A percentile compares a stretch with the other conserved stretches of the same genome.
Conservation (phyloP, 2,888 invertebrate genomes). For the Chloroclystis v-ata region DNA sequence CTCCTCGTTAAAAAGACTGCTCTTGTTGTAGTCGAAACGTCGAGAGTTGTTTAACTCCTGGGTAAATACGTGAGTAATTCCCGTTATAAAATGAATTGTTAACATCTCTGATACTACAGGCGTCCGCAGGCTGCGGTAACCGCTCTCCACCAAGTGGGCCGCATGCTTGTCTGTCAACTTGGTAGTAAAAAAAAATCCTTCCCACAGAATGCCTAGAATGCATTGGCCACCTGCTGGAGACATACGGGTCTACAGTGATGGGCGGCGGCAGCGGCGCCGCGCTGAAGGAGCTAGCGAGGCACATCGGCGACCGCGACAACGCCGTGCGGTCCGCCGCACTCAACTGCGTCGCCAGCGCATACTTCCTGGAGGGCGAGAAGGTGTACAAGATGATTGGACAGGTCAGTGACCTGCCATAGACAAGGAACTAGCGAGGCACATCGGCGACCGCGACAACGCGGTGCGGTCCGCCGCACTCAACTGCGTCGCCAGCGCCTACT, state of each 20-base stretch:
- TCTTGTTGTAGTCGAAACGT: too few relatives aligned
- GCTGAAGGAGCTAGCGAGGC: constrained; percentile 93
- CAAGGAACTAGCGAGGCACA: not conserved
- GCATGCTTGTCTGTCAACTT: too few relatives aligned
- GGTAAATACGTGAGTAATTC: too few relatives aligned
- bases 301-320: constrained; percentile 97
- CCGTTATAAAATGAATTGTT: too few relatives aligned
- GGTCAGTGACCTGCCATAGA: constrained; percentile 59
- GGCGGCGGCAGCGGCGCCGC: constrained; percentile 88
- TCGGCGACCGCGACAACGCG: constrained; percentile 86
- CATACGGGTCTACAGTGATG: constrained; percentile 90
- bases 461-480: constrained; percentile 97
- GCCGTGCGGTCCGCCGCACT: constrained; percentile 96
- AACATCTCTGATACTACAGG: too few relatives aligned
- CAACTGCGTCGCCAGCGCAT: constrained; percentile 94
- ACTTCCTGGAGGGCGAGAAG: constrained; percentile 93
- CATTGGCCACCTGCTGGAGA: constrained; percentile 90
- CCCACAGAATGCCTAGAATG: constrained; percentile 94
- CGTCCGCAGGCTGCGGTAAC: too few relatives aligned
- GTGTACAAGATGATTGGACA: constrained; percentile 94
- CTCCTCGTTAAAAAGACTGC: too few relatives aligned
- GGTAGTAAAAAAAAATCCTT: too few relatives aligned
- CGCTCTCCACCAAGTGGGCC: too few relatives aligned
- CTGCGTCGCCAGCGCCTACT: constrained; percentile 93
- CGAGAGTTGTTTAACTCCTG: too few relatives aligned